Base-by-base conservation (phyloP, 2,888 invertebrate genomes). In the Xylocampa areola region DNA sequence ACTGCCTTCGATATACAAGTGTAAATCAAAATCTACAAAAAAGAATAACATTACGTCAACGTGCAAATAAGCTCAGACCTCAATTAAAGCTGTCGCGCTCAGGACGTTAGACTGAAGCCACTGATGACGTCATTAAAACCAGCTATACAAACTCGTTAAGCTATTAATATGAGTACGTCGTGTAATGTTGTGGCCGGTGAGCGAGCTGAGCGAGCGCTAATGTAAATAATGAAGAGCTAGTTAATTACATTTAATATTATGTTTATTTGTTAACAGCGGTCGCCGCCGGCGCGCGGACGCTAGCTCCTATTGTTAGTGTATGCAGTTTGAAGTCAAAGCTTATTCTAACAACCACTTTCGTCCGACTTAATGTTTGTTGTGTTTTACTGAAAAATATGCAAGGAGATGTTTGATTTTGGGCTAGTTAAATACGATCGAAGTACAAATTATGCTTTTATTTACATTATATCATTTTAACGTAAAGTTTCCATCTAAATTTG, bases 161-260 rank as follows among this genome's bases (percentile, higher is more conserved):
- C 8, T 19, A 2, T 13, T 21, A 11, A 11, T 37, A 21, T 6
- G n/a, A 16, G 33, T 16, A 1, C 8, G 8, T 21, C 2, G 2
- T 19, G 13, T 21, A 11, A 4, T 1, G 17, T 0, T 10, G 35
- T 4, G 35, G 17, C 10, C 10, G 4, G 10, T 3, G 10, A 16
- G 33, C 16, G 11, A 13, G 21, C 37, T 6, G 21, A 21, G 11
- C 36, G 21, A 36, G 21, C 37, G 37, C 13, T 23, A 23, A 36
- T 37, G 37, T 23, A 19, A 44, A 51, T 51, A 44, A 51, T 44
- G 14, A 52, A 52, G 37, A 16, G 13, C 23, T 23, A 27, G 30
- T 44, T 44, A 44, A 44, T 51, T 51, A 51, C 51, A 23, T 32
- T 44, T 25, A 32, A 11, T 17, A 23, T 37, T 36, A 7, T 43